Evolutionary conservation across 2,113 vertebrate species (phyloP).

Genomic region (Erpornis zantholeuca): DNA sequence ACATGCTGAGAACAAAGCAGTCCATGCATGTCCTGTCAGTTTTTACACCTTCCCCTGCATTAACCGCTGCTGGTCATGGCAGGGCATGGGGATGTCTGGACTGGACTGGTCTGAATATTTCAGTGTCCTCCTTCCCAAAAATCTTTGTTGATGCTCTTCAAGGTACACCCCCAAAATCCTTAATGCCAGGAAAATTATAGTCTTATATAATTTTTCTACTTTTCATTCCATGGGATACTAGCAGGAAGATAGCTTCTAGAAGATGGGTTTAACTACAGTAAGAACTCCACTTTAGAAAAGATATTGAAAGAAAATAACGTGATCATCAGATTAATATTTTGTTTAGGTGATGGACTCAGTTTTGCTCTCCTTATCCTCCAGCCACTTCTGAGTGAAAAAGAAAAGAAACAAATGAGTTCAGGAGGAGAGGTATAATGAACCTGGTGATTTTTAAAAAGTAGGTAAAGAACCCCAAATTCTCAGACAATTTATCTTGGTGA

Average conservation of each 20-base stretch:
- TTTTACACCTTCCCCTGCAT: neutral
- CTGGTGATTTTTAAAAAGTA: neutral
- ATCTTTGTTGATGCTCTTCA: neutral
- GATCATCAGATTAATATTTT: neutral
- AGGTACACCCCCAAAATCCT: neutral
- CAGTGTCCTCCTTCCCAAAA: neutral
- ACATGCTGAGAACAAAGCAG: neutral
- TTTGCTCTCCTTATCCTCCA: neutral
- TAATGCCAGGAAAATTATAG: neutral
- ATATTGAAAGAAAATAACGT: neutral
- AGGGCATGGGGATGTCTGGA: neutral
- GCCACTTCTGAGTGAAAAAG: neutral
- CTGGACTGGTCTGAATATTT: neutral
- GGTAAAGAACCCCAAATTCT: neutral
- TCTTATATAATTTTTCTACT: neutral
- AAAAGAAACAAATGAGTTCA: neutral
- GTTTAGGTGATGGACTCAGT: neutral
- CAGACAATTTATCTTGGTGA: neutral
- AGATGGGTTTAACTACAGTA: neutral
- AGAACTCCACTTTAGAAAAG: neutral
- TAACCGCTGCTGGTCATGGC: neutral
- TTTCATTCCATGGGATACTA: neutral
- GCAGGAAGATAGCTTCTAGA: neutral
- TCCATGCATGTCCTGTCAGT: fast-evolving
- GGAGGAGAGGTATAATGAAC: neutral